Evolutionary conservation across 2,113 vertebrate species (phyloP).

Genomic region (Baryphthengus martii): DNA sequence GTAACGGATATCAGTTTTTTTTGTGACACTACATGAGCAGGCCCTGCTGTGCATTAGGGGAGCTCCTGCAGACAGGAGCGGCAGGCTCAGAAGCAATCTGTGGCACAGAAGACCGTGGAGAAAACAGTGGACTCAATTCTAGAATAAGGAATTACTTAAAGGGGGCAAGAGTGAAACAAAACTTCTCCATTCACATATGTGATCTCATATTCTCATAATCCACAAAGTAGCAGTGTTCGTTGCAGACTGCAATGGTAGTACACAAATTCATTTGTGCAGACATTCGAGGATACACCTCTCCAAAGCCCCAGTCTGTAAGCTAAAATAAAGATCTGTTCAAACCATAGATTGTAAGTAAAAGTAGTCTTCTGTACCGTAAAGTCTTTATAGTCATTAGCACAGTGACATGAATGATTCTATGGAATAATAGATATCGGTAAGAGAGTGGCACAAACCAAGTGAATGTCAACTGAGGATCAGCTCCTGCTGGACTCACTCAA

Average conservation of each 20-base stretch:
- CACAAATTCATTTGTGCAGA: not conserved
- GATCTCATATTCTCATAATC: not conserved
- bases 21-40: not conserved
- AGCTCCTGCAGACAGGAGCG: not conserved
- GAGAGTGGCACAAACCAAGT: not conserved
- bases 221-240: not conserved
- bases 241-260: not conserved
- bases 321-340: not conserved
- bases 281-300: not conserved
- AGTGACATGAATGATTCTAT: not conserved
- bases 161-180: not conserved
- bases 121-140: not conserved
- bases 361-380: not conserved
- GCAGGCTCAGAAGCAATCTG: not conserved
- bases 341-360: fast-evolving
- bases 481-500: not conserved
- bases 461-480: not conserved
- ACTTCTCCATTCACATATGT: not conserved
- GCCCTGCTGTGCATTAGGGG: too few relatives aligned
- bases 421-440: too few relatives aligned
- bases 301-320: not conserved
- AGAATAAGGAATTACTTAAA: not conserved
- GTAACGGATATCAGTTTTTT: not conserved
- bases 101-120: not conserved
- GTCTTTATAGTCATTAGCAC: not conserved